Base-by-base conservation (phyloP, 2,888 invertebrate genomes). In the Trachelus tabidus region DNA sequence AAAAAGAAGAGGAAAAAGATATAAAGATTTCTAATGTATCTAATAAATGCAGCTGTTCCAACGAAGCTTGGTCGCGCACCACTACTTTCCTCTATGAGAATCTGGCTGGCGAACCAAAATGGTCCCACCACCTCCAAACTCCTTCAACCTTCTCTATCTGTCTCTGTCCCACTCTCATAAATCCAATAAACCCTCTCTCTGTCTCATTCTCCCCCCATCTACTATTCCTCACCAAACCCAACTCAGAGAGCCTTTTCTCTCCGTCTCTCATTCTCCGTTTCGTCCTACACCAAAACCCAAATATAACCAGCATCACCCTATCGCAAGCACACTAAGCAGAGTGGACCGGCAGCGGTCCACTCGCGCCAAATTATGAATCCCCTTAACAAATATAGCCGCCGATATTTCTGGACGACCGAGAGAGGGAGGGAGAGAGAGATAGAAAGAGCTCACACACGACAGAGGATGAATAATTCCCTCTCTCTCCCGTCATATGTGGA, bases 321-420 rank as follows among this genome's bases (percentile, higher is more conserved):
- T 84, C 83, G 82, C 56, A 56, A 56, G 81, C 84, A 80, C 79
- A 79, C 84, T 84, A 71, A 80, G 80, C 81, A 80, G 81, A 79
- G 76, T 77, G 68, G 37, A 69, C 79, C 56, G 56, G 23, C 56
- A 23, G 56, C 56, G 56, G 23, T 56, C 74, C 75, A 68, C 71
- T 73, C 73, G 77, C 78, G 82, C 86, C 85, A 88, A 89, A 90
- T 90, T 90, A 89, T 91, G 89, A 89, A 88, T 90, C 84, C 87
- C 86, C 88, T 86, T 87, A 88, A 89, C 89, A 87, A 89, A 91
- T 91, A 90, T 91, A 91, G 90, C 87, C 85, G 83, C 82, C 75
- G 90, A 83, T 91, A 91, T 91, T 91, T 91, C 86, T 86, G 89
- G 89, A 90, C 84, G 80, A 78, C 77, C 77, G 76, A 81, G 81